phyloP scores from a whole-genome alignment of 2,888 invertebrate species.

The Acanthosepion lycidas region DNA sequence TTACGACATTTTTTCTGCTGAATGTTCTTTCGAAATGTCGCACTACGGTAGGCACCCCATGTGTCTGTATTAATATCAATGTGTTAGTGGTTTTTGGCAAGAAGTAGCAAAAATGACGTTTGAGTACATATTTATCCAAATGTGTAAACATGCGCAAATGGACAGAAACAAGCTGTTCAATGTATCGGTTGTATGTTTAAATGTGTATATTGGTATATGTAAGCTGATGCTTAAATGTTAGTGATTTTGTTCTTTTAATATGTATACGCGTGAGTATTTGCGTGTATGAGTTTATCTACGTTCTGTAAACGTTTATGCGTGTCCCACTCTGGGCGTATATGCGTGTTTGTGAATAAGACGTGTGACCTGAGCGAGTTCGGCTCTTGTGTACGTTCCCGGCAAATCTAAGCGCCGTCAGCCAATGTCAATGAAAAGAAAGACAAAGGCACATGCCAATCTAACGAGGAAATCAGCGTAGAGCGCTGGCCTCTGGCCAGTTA shows the following conservation, averaged over 20 bases:
- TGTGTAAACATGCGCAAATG: background rate
- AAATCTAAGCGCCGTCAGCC: background rate
- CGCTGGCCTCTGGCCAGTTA: slow-evolving; percentile 33
- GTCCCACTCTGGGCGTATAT: background rate
- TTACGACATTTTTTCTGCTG: too few species aligned
- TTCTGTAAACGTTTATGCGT: background rate
- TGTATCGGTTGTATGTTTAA: background rate
- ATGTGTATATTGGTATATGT: background rate
- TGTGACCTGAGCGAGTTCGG: background rate
- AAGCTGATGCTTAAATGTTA: background rate
- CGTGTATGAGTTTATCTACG: background rate
- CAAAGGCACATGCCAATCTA: background rate
- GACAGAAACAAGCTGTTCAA: background rate
- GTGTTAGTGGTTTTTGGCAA: too few species aligned
- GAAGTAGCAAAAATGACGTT: too few species aligned
- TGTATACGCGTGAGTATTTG: background rate
- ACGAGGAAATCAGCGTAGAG: slow-evolving; percentile 33
- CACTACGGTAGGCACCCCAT: too few species aligned
- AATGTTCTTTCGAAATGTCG: too few species aligned
- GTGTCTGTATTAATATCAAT: too few species aligned
- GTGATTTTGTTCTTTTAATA: background rate
- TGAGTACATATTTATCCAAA: too few species aligned
- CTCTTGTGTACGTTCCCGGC: slow-evolving; percentile 4
- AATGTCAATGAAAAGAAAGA: slow-evolving; percentile 13
- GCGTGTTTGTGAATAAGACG: background rate